Percentiles rank a stretch among this genome's conserved stretches.
Evolutionary conservation across 2,888 invertebrate genomes (phyloP).

Genomic region (Pristionchus entomophagus): DNA sequence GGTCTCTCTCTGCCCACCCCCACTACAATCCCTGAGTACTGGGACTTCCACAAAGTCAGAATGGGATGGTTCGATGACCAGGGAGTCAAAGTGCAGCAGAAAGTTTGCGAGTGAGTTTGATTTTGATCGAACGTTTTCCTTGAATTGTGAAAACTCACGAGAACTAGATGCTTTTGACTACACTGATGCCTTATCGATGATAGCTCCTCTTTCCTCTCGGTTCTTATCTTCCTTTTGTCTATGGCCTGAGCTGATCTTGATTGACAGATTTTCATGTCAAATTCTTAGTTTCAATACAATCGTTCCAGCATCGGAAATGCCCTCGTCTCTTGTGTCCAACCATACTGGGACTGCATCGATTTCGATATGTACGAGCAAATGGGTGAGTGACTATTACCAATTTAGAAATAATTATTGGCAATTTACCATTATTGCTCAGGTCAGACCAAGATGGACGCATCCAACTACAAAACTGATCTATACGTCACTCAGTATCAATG

Average conservation of each 20-base stretch:
- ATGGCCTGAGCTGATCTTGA: not conserved
- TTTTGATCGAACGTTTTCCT: not conserved
- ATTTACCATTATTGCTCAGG: not conserved
- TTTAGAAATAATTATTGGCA: too few relatives aligned
- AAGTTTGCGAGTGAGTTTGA: constrained; percentile 40
- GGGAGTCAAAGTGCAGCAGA: constrained; percentile 43
- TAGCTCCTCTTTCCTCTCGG: not conserved
- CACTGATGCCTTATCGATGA: not conserved
- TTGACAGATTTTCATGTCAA: not conserved
- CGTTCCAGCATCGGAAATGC: constrained; percentile 32
- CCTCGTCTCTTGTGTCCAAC: constrained; percentile 31
- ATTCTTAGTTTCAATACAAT: too few relatives aligned
- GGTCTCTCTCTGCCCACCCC: constrained; percentile 14
- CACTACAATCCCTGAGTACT: constrained; percentile 25
- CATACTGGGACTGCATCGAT: constrained; percentile 40
- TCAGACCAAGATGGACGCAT: not conserved
- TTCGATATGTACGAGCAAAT: not conserved
- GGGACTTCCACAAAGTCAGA: constrained; percentile 35
- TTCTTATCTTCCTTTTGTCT: not conserved
- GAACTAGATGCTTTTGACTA: not conserved
- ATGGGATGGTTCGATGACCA: constrained; percentile 32
- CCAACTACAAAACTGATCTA: constrained; percentile 45
- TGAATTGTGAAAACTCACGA: not conserved
- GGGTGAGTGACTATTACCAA: not conserved
- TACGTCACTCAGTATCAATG: constrained; percentile 44